phyloP scores from a whole-genome alignment of 1,140 invertebrate species.

The Anastrepha ludens region DNA sequence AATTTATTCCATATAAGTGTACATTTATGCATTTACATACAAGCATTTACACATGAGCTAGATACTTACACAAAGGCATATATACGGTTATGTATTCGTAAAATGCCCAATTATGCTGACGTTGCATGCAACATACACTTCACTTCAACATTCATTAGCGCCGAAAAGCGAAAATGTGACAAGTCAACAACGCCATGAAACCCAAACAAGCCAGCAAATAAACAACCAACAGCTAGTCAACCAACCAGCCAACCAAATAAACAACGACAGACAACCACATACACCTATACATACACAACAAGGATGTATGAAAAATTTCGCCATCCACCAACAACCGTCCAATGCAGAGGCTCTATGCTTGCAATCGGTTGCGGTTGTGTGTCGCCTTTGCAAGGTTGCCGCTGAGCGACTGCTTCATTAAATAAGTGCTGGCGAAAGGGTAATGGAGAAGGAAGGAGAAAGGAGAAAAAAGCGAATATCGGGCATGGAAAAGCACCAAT shows the following conservation, averaged over 20 bases:
- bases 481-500: slow-evolving; percentile 28
- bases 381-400: not conserved
- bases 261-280: not conserved
- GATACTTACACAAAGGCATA: not conserved
- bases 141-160: slow-evolving; percentile 43
- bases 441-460: not conserved
- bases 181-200: slow-evolving; percentile 41
- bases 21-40: too few relatives aligned
- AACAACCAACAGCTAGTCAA: not conserved
- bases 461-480: not conserved
- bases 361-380: not conserved
- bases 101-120: slow-evolving; percentile 28
- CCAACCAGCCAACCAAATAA: not conserved
- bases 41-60: too few relatives aligned
- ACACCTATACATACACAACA: not conserved
- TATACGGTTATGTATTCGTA: not conserved
- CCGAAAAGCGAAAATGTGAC: slow-evolving; percentile 49
- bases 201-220: slow-evolving; percentile 34
- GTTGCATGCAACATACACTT: slow-evolving; percentile 26
- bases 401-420: slow-evolving; percentile 3
- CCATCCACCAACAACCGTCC: not conserved
- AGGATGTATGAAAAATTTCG: not conserved
- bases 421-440: not conserved
- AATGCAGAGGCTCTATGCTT: not conserved
- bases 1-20: too few relatives aligned